Evolutionary conservation across 2,113 vertebrate species (phyloP).

Genomic region (Cepphus grylle): DNA sequence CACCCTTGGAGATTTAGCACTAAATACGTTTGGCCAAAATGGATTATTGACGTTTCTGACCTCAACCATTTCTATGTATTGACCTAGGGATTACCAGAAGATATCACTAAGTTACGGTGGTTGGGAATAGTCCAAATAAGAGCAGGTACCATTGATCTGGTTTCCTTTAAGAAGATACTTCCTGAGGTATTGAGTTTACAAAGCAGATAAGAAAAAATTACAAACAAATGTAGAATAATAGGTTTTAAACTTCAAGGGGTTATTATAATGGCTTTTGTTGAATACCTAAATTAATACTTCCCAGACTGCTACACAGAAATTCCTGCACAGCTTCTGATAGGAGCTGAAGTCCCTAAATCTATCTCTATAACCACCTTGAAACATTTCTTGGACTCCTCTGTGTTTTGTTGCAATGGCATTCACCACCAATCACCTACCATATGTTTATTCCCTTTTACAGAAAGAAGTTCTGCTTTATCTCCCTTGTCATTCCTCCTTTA

Average conservation of each 20-base stretch:
- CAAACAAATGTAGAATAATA: not conserved
- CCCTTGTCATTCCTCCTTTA: not conserved
- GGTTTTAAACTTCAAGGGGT: not conserved
- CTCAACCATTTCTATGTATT: not conserved
- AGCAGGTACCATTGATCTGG: not conserved
- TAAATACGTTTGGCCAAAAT: not conserved
- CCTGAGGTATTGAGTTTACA: fast-evolving
- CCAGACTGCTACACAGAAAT: not conserved
- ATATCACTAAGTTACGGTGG: not conserved
- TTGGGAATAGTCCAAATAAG: not conserved
- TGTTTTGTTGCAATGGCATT: not conserved
- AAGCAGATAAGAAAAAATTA: not conserved
- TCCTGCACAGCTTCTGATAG: not conserved
- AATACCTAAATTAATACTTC: not conserved
- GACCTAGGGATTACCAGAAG: not conserved
- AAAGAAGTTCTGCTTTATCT: not conserved
- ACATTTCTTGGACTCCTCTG: not conserved
- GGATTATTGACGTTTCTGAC: not conserved
- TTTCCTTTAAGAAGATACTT: not conserved
- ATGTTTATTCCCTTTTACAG: not conserved
- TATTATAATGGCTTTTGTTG: not conserved
- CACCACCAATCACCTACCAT: not conserved
- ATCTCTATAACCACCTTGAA: not conserved
- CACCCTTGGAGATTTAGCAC: not conserved
- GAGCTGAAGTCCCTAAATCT: not conserved